Evolutionary conservation across 1,140 invertebrate genomes (phyloP).

Genomic region (Ladona fulva): DNA sequence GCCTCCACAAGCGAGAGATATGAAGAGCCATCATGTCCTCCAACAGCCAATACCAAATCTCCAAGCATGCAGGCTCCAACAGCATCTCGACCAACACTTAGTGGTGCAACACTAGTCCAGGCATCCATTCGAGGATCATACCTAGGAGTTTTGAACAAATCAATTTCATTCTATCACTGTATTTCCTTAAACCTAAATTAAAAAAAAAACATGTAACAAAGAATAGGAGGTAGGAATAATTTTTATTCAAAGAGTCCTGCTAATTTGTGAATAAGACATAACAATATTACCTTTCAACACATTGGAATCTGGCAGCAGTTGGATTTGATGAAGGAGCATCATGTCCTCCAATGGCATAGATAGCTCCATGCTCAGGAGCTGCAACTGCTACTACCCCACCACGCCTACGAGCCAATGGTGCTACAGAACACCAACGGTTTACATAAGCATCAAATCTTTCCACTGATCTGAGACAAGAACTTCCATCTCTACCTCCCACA

Average conservation of each 20-base stretch:
- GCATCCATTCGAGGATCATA: constrained; percentile 71
- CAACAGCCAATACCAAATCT: constrained; percentile 79
- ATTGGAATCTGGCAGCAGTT: constrained; percentile 71
- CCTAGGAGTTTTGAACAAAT: constrained; percentile 28
- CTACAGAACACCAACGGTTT: constrained; percentile 78
- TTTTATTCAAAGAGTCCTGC: too few relatives aligned
- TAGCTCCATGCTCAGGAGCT: constrained; percentile 55
- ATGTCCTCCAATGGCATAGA: constrained; percentile 82
- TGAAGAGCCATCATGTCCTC: constrained; percentile 91
- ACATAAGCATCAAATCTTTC: constrained; percentile 89
- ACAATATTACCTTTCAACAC: constrained; percentile 85
- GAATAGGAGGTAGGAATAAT: too few relatives aligned
- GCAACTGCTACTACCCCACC: constrained; percentile 83
- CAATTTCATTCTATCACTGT: too few relatives aligned
- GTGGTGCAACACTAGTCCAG: constrained; percentile 81
- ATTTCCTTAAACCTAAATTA: too few relatives aligned
- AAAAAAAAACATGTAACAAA: too few relatives aligned
- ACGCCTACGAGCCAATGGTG: constrained; percentile 78
- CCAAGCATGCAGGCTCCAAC: constrained; percentile 86
- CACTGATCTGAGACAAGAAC: constrained; percentile 80
- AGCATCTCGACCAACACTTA: constrained; percentile 79
- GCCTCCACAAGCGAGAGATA: constrained; percentile 86
- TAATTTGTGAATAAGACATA: too few relatives aligned
- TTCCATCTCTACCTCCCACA: constrained; percentile 86
- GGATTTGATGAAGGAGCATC: constrained; percentile 80